phyloP scores from a whole-genome alignment of 2,888 invertebrate genomes.

The Ectemnius cavifrons region DNA sequence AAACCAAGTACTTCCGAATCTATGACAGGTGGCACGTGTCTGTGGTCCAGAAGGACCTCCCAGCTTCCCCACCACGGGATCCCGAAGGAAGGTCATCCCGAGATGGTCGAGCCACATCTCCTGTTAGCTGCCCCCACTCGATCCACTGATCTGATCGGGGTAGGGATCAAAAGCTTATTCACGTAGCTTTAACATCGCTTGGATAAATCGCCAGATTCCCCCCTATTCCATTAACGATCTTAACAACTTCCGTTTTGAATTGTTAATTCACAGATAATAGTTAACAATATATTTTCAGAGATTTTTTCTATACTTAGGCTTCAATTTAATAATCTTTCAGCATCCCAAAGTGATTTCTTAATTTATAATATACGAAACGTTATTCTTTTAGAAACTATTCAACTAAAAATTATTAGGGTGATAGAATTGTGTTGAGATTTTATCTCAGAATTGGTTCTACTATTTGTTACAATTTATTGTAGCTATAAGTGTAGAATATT shows the following conservation, averaged over 20 bases:
- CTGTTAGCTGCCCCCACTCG: constrained; percentile 50
- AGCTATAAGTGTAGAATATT: constrained; percentile 15
- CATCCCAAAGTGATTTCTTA: no score
- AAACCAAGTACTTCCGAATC: constrained; percentile 64
- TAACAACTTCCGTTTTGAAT: neutral
- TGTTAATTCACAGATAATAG: neutral
- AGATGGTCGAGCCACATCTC: constrained; percentile 58
- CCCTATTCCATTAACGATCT: constrained; percentile 10
- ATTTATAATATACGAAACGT: no score
- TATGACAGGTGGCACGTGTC: constrained; percentile 75
- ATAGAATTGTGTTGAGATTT: no score
- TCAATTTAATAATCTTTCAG: no score
- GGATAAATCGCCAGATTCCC: constrained; percentile 46
- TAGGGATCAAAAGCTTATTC: constrained; percentile 62
- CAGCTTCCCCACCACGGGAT: constrained; percentile 62
- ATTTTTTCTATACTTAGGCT: no score
- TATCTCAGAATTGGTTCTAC: no score
- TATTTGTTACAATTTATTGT: constrained; percentile 1
- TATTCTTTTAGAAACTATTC: no score
- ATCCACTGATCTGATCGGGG: constrained; percentile 49
- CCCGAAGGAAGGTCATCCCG: constrained; percentile 63
- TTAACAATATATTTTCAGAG: neutral
- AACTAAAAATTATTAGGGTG: no score
- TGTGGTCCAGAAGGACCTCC: constrained; percentile 68
- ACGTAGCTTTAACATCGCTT: constrained; percentile 58